A percentile compares a stretch with the other conserved stretches of the same genome.
Conservation (phyloP, 2,797 vertebrate species). For the Siniperca obscura region DNA sequence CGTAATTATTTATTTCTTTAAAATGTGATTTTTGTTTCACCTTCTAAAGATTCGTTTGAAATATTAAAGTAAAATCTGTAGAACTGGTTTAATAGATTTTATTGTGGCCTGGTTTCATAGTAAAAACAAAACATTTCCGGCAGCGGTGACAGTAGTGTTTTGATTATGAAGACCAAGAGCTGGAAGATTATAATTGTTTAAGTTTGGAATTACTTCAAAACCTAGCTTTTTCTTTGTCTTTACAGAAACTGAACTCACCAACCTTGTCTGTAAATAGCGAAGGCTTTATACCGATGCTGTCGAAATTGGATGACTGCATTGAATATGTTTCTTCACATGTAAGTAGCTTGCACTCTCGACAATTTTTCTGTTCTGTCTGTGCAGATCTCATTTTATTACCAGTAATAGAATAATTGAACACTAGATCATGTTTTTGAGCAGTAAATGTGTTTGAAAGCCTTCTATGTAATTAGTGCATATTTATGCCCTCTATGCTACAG, state of each 20-base stretch:
- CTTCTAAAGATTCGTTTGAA: background rate
- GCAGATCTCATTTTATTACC: background rate
- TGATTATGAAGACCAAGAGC: constrained; percentile 11
- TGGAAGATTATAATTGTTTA: background rate
- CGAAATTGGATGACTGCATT: constrained; percentile 97
- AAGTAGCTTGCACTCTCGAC: constrained; percentile 74
- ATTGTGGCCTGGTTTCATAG: background rate
- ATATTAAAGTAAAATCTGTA: constrained; percentile 3
- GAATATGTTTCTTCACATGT: constrained; percentile 97
- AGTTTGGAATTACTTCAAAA: constrained; percentile 1
- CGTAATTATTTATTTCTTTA: background rate
- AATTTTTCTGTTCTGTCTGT: background rate
- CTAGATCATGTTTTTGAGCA: background rate
- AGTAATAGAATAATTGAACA: background rate
- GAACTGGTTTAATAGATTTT: background rate
- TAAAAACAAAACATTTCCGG: background rate
- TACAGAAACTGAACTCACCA: constrained; percentile 97
- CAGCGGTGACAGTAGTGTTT: background rate
- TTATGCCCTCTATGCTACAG: background rate
- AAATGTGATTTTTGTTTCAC: background rate
- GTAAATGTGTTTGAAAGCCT: background rate
- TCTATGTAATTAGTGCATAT: background rate
- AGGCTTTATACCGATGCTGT: constrained; percentile 97
- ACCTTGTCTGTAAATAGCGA: constrained; percentile 97
- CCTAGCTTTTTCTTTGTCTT: constrained; percentile 38